Base-by-base conservation (phyloP, 2,888 invertebrate genomes). In the Alloscopus bannaensis region DNA sequence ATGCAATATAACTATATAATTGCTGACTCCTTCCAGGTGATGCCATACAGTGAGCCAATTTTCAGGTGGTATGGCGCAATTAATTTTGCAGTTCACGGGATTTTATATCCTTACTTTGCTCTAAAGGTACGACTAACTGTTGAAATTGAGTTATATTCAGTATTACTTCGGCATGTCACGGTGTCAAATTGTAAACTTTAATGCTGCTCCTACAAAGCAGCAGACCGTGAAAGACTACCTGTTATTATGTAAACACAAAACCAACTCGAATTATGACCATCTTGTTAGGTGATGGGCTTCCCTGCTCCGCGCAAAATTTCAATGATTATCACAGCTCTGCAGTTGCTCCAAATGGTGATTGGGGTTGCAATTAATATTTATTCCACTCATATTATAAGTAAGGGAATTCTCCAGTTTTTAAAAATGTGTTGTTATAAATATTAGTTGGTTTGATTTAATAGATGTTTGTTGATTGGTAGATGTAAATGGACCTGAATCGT, bases 301-400 rank as follows among this genome's bases (percentile, higher is more conserved):
- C 93, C 92, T 87, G 94, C 95, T 75, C 97, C 98, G 1, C 91
- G 93, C 84, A 91, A 91, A 87, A 92, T 97, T 85, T 93, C 96
- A 79, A 96, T 98, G 94, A 89, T 94, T 85, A 97, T 99, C 88
- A 98, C 98, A 16, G 91, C 93, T n/a, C 90, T 96, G 60, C 98
- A 98, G 88, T 91, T 98, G 71, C 90, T 93, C 24, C 98, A 98
- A 90, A 98, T 99, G 98, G 91, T 97, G 64, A 91, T 96, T 83
- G 98, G 98, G n/a, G 95, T 95, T 89, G 91, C 92, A 57, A 93
- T 98, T 87, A 97, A 97, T 66, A 57, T 81, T 2, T 84, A 83
- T 70, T 80, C 84, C 16, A 45, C 79, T 18, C 75, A 73, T 36
- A 31, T 82, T 0, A 57, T 77, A 40, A 55, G 82, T 82, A 59